Base-by-base conservation (phyloP, 2,113 vertebrate genomes). In the Rhineura floridana region DNA sequence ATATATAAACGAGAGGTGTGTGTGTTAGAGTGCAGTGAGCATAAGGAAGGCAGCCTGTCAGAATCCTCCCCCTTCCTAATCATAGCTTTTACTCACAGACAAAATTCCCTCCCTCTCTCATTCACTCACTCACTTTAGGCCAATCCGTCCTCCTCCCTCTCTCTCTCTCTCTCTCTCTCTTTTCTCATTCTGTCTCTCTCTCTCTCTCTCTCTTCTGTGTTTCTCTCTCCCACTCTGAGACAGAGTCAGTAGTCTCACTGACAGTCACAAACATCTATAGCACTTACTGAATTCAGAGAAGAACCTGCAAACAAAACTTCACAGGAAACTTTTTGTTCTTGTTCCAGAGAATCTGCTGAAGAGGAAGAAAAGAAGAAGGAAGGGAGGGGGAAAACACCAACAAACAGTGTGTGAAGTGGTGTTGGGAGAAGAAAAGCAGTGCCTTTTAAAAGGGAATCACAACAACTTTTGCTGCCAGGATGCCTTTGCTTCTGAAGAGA, bases 81-180 rank as follows among this genome's bases (percentile, higher is more conserved):
- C 96, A 95, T 96, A 96, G 97, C 95, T 96, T 95, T 96, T 97
- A 97, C 97, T 97, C 97, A 94, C 96, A 95, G 95, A 96, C 95
- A 95, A 95, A 96, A 96, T 96, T 96, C 97, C 97, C 97, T 97
- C 97, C 97, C 96, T 96, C 96, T 96, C 95, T 95, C 96, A 97
- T 97, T 97, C 97, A 97, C 97, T 97, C 97, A 96, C 97, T 97
- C 96, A 97, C 96, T 97, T 95, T 94, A 97, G 97, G 96, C 97
- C 96, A 97, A 97, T 96, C 96, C 94, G 92, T 94, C 94, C 92
- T 91, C 92, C 94, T 91, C 94, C 92, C 91, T 33, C 69, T 83
- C 80, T 42, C 62, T n/a, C 78, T 94, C 94, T 95, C 94, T 81
- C 88, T 93, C 19, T 59, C 75, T 93, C 94, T 95, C n/a, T 94